Evolutionary conservation across 2,113 vertebrate genomes (phyloP), one percentile per base, ranked within the genome.

Genomic region (Xenopus tropicalis): DNA sequence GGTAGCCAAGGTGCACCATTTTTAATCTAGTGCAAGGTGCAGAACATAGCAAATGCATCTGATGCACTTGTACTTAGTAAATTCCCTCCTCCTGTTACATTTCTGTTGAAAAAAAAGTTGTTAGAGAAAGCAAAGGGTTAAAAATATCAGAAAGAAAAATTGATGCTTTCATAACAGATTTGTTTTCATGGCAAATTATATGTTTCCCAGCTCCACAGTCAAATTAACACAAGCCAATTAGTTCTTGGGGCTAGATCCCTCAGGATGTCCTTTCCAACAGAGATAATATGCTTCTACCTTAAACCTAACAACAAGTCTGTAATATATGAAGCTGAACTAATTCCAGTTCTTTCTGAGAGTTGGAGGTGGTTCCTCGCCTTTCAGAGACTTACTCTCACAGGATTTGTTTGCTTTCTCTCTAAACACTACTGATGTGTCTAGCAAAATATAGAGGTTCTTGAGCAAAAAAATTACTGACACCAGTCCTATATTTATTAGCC

Each of bases 321-420:
- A 76, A 63, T 61, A 76, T 69, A 76, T 63, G 57, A 76, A 63
- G 73, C 66, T 62, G 65, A 76, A 76, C 73, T 76, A 69, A 76
- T 69, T 69, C 73, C 29, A 61, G 54, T 63, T 76, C 66, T 69
- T 21, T n/a, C n/a, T 56, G 66, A 46, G 58, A 69, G 69, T 69
- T 75, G 25, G 57, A 63, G 51, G 58, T n/a, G 24, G 23, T 22
- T 63, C 11, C 29, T 42, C 9, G 22, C 44, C 22, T 20, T 56
- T 76, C 44, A 52, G 48, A 61, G 4, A 17, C 25, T 69, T 22
- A 29, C 16, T 68, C 65, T 43, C 22, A 22, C 52, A 68, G 65
- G 72, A 48, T 7, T 59, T 54, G 21, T 57, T 61, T 69, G 52
- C 57, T 62, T 54, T 75, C 19, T 22, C 62, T 19, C 24, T n/a